Evolutionary conservation across 2,888 invertebrate species (phyloP).

Genomic region (Ophion costatus): DNA sequence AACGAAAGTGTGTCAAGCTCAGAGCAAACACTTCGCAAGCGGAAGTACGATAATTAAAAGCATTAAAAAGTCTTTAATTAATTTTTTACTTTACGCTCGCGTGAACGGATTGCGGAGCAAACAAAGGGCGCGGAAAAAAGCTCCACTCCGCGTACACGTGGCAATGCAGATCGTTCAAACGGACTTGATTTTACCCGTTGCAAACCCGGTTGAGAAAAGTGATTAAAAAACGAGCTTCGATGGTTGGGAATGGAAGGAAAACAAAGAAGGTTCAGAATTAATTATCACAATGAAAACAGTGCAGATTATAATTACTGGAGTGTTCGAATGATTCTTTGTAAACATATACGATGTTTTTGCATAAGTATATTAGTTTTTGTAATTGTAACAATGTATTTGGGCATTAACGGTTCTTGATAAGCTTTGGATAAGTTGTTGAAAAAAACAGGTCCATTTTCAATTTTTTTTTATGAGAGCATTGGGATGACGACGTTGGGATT

Average conservation of each 20-base stretch:
- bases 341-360: not conserved
- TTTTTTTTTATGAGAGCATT: not conserved
- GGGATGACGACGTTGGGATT: not conserved
- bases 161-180: constrained; percentile 4
- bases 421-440: not conserved
- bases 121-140: not conserved
- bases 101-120: not conserved
- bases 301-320: not conserved
- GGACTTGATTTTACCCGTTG: constrained; percentile 5
- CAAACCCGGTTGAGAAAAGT: constrained; percentile 8
- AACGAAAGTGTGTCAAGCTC: constrained; percentile 47
- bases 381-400: not conserved
- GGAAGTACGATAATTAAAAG: constrained; percentile 8
- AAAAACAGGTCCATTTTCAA: not conserved
- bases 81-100: not conserved
- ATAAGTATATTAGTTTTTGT: not conserved
- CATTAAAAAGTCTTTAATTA: constrained; percentile 11
- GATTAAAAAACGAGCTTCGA: not conserved
- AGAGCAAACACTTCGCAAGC: constrained; percentile 12
- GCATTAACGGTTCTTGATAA: not conserved
- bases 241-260: not conserved
- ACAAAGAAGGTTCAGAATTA: not conserved
- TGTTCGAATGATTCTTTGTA: not conserved
- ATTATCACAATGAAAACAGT: not conserved
- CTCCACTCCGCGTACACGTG: not conserved